Evolutionary conservation across 2,888 invertebrate genomes (phyloP), one percentile per base, ranked within the genome.

Genomic region (Platycheirus rosarum): DNA sequence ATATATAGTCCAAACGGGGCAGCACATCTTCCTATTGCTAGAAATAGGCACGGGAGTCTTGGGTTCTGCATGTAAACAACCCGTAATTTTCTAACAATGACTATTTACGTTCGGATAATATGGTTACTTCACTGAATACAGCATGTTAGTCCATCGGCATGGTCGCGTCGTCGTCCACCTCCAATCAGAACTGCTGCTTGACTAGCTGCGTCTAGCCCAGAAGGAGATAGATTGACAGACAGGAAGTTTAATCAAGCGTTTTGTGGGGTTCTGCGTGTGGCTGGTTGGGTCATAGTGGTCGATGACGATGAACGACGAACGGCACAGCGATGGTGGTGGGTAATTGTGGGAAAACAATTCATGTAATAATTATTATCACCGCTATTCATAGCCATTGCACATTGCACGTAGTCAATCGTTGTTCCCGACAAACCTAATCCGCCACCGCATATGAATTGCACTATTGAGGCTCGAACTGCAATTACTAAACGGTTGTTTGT

Each of bases 201-300:
- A 66, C 68, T 51, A 20, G 35, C 44, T 18, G 35, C 35, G 51
- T 23, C 65, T 57, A 63, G 55, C 66, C 62, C 13, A 74, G 42
- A 40, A 60, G 46, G 70, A 75, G 76, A 70, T 63, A 70, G 70
- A 66, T 66, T 71, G 82, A 66, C 71, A 78, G 73, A 84, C 82
- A 78, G 82, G 82, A 84, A 84, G 78, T 84, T 77, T 68, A 84
- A 84, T 82, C 82, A 82, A 82, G 71, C 82, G 48, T 60, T 80
- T 66, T 65, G 57, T 69, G 20, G 53, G 51, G 57, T 79, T 79
- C 46, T 80, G 76, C 69, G 79, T 69, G 63, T 29, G 60, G 32
- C 14, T 57, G 16, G 62, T 40, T 75, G 69, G 23, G 32, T 35
- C 32, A 44, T 49, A 55, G 48, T 44, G 65, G 37, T 40, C 37